Percentiles rank a stretch among this genome's conserved stretches.
Evolutionary conservation across 2,113 vertebrate species (phyloP).

Genomic region (Theristicus caerulescens): DNA sequence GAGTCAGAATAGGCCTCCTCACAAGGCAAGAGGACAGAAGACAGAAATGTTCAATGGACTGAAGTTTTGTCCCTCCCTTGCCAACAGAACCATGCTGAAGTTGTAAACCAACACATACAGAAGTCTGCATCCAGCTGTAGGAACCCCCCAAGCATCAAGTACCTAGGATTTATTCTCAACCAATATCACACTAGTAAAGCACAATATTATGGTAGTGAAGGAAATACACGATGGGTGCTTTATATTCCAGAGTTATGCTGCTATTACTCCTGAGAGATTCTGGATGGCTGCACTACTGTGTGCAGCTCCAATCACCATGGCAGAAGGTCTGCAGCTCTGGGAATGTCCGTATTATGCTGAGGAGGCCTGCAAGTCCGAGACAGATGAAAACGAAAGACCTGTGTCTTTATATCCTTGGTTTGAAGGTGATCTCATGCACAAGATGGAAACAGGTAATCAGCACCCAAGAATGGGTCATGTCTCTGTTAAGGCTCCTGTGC

Average conservation of each 20-base stretch:
- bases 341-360: neutral
- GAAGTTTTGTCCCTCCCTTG: neutral
- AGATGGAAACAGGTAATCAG: neutral
- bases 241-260: neutral
- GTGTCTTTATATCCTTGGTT: neutral
- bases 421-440: neutral
- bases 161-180: neutral
- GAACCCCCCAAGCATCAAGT: neutral
- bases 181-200: neutral
- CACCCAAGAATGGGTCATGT: neutral
- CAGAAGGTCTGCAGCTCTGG: neutral
- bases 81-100: neutral
- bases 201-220: neutral
- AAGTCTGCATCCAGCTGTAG: neutral
- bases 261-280: neutral
- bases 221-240: neutral
- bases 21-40: neutral
- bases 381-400: neutral
- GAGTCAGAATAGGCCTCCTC: neutral
- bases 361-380: neutral
- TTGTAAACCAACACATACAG: fast-evolving
- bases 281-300: neutral
- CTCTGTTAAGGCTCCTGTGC: neutral
- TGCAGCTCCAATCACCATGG: fast-evolving
- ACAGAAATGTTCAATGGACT: neutral